Percentiles rank a stretch among this genome's conserved stretches.
phyloP scores from a whole-genome alignment of 2,113 vertebrate species.

The Ptilonorhynchus violaceus region DNA sequence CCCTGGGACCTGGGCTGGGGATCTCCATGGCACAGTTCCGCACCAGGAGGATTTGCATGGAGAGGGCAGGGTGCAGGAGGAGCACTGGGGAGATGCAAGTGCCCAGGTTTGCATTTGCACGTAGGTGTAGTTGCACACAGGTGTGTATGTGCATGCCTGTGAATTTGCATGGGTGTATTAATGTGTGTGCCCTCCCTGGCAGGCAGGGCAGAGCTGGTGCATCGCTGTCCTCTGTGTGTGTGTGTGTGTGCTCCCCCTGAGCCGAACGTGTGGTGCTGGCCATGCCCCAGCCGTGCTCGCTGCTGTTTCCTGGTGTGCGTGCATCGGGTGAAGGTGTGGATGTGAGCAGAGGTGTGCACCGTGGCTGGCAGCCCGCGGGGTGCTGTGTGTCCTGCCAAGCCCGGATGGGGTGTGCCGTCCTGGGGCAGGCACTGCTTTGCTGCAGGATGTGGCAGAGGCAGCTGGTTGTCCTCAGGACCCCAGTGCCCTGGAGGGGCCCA shows the following conservation, averaged over 20 bases:
- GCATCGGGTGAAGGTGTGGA: fast-evolving
- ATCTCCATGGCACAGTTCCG: neutral
- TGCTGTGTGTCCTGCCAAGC: neutral
- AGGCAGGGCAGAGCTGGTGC: neutral
- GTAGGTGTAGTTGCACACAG: neutral
- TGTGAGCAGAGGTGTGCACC: neutral
- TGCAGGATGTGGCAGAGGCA: neutral
- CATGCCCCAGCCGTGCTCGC: neutral
- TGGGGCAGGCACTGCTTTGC: neutral
- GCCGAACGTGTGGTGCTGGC: fast-evolving
- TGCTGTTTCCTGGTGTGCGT: neutral
- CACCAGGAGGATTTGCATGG: neutral
- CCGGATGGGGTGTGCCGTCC: neutral
- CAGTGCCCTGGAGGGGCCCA: fast-evolving
- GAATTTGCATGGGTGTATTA: neutral
- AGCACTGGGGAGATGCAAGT: fast-evolving
- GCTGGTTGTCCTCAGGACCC: neutral
- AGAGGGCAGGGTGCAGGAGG: neutral
- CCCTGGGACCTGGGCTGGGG: neutral
- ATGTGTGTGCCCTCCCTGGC: neutral
- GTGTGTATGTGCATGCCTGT: fast-evolving
- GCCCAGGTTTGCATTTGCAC: neutral
- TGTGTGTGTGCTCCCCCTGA: neutral
- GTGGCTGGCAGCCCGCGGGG: neutral
- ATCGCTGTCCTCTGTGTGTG: neutral